Evolutionary conservation across 92 coral and sea anemone genomes (phyloP), one percentile per base, ranked within the genome.

Genomic region (Muricea muricata): DNA sequence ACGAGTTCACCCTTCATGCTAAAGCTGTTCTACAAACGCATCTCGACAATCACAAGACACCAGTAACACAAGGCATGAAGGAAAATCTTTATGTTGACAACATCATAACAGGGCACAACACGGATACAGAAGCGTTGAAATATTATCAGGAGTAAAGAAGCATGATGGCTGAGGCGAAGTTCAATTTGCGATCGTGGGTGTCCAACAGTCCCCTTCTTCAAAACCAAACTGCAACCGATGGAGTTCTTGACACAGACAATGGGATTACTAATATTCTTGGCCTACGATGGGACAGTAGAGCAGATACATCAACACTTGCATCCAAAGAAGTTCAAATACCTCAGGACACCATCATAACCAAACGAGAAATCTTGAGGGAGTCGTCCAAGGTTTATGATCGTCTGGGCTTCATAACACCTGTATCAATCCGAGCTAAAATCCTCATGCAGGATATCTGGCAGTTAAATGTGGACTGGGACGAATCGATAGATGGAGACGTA

Each of bases 141-240:
- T 79, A 85, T 42, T 85, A 85, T 46, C 15, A 70, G 21, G 73
- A 76, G 25, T 83, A 87, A 60, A 32, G 80, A 50, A 46, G 73
- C 14, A 70, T 73, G 28, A 74, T 78, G 92, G 75, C 56, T 65
- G 84, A 61, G 14, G 90, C 87, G 30, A 35, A 72, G 15, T 86
- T 85, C 65, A 89, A 86, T 82, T 31, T 89, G n/a, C 78, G 90
- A 46, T 85, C 90, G 28, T 89, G 90, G 92, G 67, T 83, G 14
- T 68, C 90, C 26, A 89, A 89, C 31, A 89, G 78, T 73, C 50
- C 41, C 39, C 46, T 30, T 1, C 77, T 89, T 37, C 82, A 31
- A 41, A 48, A 67, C 17, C 35, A 28, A 30, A 82, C 89, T 21
- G 67, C 85, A n/a, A 74, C 26, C n/a, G 86, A 89, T 45, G 35